These are phyloP conservation scores for Hyles vespertilio DNA, from an alignment of 1,140 invertebrate genomes.

Conservation along the genomic window DNA sequence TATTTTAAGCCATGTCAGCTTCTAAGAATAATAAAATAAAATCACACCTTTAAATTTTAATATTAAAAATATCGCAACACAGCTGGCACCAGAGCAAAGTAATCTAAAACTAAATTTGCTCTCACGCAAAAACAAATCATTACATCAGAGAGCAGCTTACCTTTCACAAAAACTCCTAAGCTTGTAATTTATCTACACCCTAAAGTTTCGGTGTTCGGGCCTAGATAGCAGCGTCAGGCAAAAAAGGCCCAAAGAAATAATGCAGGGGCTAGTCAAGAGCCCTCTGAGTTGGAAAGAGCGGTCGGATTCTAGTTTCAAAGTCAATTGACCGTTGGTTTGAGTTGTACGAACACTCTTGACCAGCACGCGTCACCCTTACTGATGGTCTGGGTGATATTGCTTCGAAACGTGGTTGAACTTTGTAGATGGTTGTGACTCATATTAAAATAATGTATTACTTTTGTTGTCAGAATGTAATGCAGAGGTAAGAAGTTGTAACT, in stretches of 20 bases:
- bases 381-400: neutral
- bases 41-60: too few species aligned
- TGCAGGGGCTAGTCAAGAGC: constrained; percentile 10
- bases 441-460: too few species aligned
- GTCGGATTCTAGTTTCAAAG: constrained; percentile 38
- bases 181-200: constrained; percentile 3
- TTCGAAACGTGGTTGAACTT: too few species aligned
- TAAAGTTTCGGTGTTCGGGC: constrained; percentile 4
- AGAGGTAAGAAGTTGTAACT: too few species aligned
- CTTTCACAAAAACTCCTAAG: too few species aligned
- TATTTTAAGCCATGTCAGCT: too few species aligned
- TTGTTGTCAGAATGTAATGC: too few species aligned
- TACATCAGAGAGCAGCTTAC: neutral
- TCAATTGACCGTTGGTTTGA: constrained; percentile 30
- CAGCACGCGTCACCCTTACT: constrained; percentile 14
- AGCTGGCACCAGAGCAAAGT: neutral
- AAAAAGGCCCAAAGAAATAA: constrained; percentile 18
- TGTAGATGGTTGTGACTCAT: too few species aligned
- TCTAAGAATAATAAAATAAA: too few species aligned
- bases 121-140: neutral
- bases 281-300: constrained; percentile 24
- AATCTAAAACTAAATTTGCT: neutral
- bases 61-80: neutral
- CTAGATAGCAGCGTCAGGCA: constrained; percentile 2
- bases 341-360: constrained; percentile 17